Evolutionary conservation across 2,113 vertebrate species (phyloP).

Genomic region (Perccottus glenii): DNA sequence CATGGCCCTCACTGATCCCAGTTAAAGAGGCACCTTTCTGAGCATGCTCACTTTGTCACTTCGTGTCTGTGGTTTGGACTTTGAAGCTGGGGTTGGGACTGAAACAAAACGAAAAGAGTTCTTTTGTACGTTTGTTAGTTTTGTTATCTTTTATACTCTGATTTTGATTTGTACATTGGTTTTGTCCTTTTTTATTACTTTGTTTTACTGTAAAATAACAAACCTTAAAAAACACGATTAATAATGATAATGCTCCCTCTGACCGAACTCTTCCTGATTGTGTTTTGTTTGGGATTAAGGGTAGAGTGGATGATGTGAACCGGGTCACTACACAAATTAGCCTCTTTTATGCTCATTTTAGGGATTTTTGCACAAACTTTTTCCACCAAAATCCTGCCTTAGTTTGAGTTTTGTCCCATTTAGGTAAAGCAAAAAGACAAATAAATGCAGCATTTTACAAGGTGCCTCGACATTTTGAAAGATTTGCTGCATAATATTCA

Average conservation of each 20-base stretch:
- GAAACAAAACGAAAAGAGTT: conserved; percentile 29
- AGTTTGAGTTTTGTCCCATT: background rate
- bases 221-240: conserved; percentile 4
- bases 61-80: conserved; percentile 50
- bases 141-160: conserved; percentile 65
- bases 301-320: conserved; percentile 12
- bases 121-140: conserved; percentile 54
- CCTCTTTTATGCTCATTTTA: too few species aligned
- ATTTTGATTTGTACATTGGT: conserved; percentile 57
- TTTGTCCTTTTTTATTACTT: conserved; percentile 41
- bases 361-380: background rate
- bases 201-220: conserved; percentile 57
- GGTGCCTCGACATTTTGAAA: too few species aligned
- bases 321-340: conserved; percentile 30
- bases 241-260: conserved; percentile 26
- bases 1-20: background rate
- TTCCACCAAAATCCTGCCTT: too few species aligned
- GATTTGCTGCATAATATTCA: too few species aligned
- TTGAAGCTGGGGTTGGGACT: conserved; percentile 21
- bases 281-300: background rate
- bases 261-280: conserved; percentile 24
- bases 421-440: background rate
- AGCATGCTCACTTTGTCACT: conserved; percentile 61
- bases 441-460: too few species aligned
- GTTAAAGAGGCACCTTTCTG: conserved; percentile 65